These are phyloP conservation scores for Pygocentrus nattereri DNA, from an alignment of 2,797 vertebrate genomes.

Conservation along the genomic window DNA sequence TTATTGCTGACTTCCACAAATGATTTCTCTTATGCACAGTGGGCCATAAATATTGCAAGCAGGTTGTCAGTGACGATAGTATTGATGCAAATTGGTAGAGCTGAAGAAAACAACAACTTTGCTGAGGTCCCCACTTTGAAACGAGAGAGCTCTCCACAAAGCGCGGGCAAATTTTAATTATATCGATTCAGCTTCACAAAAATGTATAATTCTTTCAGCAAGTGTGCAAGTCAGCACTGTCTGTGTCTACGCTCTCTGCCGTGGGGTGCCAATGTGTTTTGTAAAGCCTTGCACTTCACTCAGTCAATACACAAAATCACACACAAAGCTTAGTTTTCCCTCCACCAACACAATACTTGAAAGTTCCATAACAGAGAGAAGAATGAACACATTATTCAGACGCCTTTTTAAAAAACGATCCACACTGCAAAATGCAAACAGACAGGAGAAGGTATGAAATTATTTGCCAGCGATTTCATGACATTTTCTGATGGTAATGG, in stretches of 20 bases:
- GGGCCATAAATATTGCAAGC: slow-evolving; percentile 81
- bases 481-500: slow-evolving; percentile 65
- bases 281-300: slow-evolving; percentile 74
- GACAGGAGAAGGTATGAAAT: slow-evolving; percentile 67
- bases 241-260: slow-evolving; percentile 79
- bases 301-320: slow-evolving; percentile 75
- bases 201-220: slow-evolving; percentile 81
- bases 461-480: slow-evolving; percentile 69
- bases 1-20: slow-evolving; percentile 84
- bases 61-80: slow-evolving; percentile 85
- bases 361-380: slow-evolving; percentile 74
- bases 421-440: slow-evolving; percentile 77
- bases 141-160: slow-evolving; percentile 75
- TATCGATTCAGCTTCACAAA: slow-evolving; percentile 84
- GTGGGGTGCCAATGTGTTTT: slow-evolving; percentile 77
- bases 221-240: slow-evolving; percentile 82
- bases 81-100: slow-evolving; percentile 83
- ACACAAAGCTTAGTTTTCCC: slow-evolving; percentile 77
- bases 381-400: slow-evolving; percentile 74
- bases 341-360: slow-evolving; percentile 79
- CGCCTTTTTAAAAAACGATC: slow-evolving; percentile 78
- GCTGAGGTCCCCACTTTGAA: slow-evolving; percentile 86
- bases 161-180: slow-evolving; percentile 84
- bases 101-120: slow-evolving; percentile 83
- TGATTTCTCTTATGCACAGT: slow-evolving; percentile 85